A percentile compares a stretch with the other conserved stretches of the same genome.
Conservation (phyloP, 2,797 vertebrate genomes). For the Pantherophis vulpinus region DNA sequence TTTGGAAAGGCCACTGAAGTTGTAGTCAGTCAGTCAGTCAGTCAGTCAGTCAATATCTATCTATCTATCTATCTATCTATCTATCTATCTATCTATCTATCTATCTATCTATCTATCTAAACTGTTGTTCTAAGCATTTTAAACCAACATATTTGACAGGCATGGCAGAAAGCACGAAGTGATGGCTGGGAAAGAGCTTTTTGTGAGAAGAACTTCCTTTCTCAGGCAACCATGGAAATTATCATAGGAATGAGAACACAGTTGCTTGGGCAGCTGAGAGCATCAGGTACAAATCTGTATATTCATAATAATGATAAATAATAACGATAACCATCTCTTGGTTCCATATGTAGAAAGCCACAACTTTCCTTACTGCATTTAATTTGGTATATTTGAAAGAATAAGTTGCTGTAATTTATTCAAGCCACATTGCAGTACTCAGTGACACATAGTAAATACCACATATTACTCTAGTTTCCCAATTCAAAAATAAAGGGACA, state of each 20-base stretch:
- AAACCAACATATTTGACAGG: conserved; percentile 70
- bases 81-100: not conserved
- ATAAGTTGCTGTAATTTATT: not conserved
- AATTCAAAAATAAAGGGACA: not conserved
- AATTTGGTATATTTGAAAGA: not conserved
- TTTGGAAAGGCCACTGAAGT: not conserved
- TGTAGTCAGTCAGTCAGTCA: too few relatives aligned
- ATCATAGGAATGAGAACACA: conserved; percentile 92
- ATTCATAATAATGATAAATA: not conserved
- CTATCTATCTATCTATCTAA: not conserved
- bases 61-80: not conserved
- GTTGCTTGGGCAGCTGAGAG: conserved; percentile 91
- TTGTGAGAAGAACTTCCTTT: conserved; percentile 94
- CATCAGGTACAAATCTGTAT: conserved; percentile 79
- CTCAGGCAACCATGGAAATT: conserved; percentile 94
- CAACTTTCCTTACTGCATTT: not conserved
- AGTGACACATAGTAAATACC: not conserved
- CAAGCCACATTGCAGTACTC: not conserved
- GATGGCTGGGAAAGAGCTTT: conserved; percentile 92
- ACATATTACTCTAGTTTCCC: not conserved
- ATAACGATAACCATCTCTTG: not conserved
- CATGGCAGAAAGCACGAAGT: conserved; percentile 90
- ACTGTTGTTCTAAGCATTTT: conserved; percentile 10
- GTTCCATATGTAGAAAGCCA: not conserved
- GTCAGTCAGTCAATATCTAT: too few relatives aligned